Percentiles rank a stretch among this genome's conserved stretches.
Conservation (phyloP, 2,888 invertebrate species). For the Drosophila formosana region DNA sequence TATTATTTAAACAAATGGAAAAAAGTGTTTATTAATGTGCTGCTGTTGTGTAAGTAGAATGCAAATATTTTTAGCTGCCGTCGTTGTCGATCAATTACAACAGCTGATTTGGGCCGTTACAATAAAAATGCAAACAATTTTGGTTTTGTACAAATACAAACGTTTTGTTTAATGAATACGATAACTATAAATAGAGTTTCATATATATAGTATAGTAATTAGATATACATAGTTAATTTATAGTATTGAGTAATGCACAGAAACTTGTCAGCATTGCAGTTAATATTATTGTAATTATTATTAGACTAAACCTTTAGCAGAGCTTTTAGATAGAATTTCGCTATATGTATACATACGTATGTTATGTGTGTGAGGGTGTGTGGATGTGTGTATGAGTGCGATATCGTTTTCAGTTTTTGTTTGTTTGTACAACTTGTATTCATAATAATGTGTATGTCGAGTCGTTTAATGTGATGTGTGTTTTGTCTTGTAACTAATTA, state of each 20-base stretch:
- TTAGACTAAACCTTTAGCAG: slow-evolving; percentile 59
- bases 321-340: slow-evolving; percentile 64
- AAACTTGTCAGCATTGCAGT: slow-evolving; percentile 71
- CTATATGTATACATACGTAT: slow-evolving; percentile 61
- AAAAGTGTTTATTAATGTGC: slow-evolving; percentile 18
- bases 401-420: slow-evolving; percentile 40
- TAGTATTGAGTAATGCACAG: slow-evolving; percentile 77
- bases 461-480: slow-evolving; percentile 61
- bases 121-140: slow-evolving; percentile 19
- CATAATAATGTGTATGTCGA: slow-evolving; percentile 25
- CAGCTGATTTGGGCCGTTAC: slow-evolving; percentile 17
- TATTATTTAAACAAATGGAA: slow-evolving; percentile 2
- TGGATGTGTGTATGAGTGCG: slow-evolving; percentile 42
- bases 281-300: slow-evolving; percentile 23
- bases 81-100: slow-evolving; percentile 12
- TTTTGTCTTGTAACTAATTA: slow-evolving; percentile 44
- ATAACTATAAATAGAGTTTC: slow-evolving; percentile 57
- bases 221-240: slow-evolving; percentile 56
- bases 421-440: slow-evolving; percentile 65
- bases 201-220: slow-evolving; percentile 50
- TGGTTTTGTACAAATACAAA: slow-evolving; percentile 63
- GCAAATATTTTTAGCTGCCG: slow-evolving; percentile 3
- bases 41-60: background rate
- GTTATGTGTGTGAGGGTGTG: slow-evolving; percentile 7
- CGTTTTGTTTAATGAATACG: slow-evolving; percentile 52